phyloP scores from a whole-genome alignment of 1,140 invertebrate genomes.

The Stegodyphus dumicola region DNA sequence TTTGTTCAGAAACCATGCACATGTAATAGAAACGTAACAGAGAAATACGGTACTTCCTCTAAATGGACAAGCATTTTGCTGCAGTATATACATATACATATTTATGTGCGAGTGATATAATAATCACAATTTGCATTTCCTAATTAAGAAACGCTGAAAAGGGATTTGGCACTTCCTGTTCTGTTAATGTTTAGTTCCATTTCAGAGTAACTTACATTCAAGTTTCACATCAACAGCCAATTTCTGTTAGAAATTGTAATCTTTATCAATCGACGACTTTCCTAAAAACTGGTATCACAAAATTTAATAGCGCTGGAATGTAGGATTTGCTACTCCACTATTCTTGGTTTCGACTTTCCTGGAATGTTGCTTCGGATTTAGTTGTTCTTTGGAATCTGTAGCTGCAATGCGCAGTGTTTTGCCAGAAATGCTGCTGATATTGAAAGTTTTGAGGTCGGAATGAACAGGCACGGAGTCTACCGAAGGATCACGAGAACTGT shows the following conservation, averaged over 20 bases:
- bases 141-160: no score
- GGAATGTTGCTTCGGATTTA: slow-evolving; percentile 16
- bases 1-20: no score
- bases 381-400: slow-evolving; percentile 51
- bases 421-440: slow-evolving; percentile 24
- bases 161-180: no score
- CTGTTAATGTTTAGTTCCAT: neutral
- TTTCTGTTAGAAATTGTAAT: neutral
- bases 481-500: slow-evolving; percentile 38
- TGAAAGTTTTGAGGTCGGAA: slow-evolving; percentile 45
- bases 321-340: slow-evolving; percentile 48
- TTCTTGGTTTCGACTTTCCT: slow-evolving; percentile 4
- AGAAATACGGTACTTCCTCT: no score
- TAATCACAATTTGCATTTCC: no score
- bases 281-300: neutral
- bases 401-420: slow-evolving; percentile 31
- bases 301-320: slow-evolving; percentile 48
- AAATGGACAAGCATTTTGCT: no score
- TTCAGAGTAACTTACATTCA: neutral
- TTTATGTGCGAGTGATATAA: neutral
- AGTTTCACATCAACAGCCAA: neutral
- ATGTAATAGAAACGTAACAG: no score
- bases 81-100: neutral
- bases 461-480: slow-evolving; percentile 42
- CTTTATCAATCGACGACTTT: neutral